Base-by-base conservation (phyloP, 2,113 vertebrate genomes). In the Aspiorhynchus laticeps region DNA sequence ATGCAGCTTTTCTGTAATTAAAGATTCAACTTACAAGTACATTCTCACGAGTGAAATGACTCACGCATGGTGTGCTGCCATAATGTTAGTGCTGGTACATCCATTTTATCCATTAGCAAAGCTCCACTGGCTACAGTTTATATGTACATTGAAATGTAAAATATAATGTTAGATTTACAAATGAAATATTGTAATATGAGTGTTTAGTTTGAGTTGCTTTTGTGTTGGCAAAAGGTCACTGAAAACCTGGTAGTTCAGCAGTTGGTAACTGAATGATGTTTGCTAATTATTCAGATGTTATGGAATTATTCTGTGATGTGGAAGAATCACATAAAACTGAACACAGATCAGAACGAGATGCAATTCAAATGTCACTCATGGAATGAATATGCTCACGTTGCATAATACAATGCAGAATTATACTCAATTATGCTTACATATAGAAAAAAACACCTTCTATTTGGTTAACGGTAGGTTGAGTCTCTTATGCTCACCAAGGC, bases 1-100 rank as follows among this genome's bases (percentile, higher is more conserved):
- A 76, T 76, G 41, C 74, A 48, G 74, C 41, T 48, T 48, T 76
- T 28, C 12, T 28, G 74, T 46, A 48, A 76, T 76, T 48, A 76
- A 76, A 76, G 41, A 76, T 76, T 48, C 74, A 76, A 76, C 74
- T 48, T 76, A 46, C 74, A 76, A 76, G 74, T 48, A 48, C 41
- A 48, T 46, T 48, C 48, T 76, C 41, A 76, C n/a, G 1, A 28
- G 41, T 76, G n/a, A 48, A 76, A 76, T 48, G 74, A 76, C n/a
- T 76, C 41, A 46, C 73, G n/a, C 73, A 76, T 48, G 41, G 12
- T 46, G 38, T 4, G 41, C 73, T 76, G 12, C 73, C n/a, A 46
- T 48, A 17, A 76, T 76, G 74, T 76, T 76, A 46, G n/a, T 28
- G 73, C 41, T 75, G 38, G 7, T 17, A 75, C n/a, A 46, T 76